These are phyloP conservation scores for Syngnathus typhle DNA, from an alignment of 2,113 vertebrate genomes.

Conservation along the genomic window DNA sequence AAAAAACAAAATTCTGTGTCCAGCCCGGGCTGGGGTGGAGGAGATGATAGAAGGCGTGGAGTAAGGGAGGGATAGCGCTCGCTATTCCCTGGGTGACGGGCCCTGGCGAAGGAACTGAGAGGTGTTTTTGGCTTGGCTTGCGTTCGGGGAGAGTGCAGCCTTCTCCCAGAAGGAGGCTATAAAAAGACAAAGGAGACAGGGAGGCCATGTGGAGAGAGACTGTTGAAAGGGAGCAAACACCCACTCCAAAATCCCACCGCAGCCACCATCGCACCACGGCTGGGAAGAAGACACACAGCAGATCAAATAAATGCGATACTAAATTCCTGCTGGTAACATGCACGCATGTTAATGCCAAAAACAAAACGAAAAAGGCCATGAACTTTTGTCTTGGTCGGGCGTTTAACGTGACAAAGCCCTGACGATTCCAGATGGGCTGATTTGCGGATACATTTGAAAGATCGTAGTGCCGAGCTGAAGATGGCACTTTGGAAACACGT, in stretches of 20 bases:
- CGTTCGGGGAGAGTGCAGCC: conserved; percentile 64
- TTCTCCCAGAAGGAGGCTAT: conserved; percentile 73
- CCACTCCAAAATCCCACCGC: conserved; percentile 66
- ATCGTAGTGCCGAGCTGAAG: not conserved
- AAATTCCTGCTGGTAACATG: conserved; percentile 33
- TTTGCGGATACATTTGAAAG: not conserved
- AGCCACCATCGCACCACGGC: conserved; percentile 52
- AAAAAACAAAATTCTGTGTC: conserved; percentile 46
- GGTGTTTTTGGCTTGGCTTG: conserved; percentile 70
- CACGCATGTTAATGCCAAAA: not conserved
- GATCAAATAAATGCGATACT: conserved; percentile 32
- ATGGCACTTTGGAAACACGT: not conserved
- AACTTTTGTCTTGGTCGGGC: not conserved
- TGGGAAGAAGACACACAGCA: conserved; percentile 28
- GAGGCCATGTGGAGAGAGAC: conserved; percentile 73
- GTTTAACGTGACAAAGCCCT: not conserved
- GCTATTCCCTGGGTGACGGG: conserved; percentile 61
- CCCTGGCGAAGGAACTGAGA: conserved; percentile 74
- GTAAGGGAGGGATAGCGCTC: conserved; percentile 65
- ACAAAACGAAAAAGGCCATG: not conserved
- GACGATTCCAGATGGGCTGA: not conserved
- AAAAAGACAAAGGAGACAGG: conserved; percentile 75
- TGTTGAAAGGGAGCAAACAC: conserved; percentile 73
- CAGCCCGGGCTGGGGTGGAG: conserved; percentile 36
- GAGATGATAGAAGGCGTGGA: conserved; percentile 64